phyloP scores from a whole-genome alignment of 2,888 invertebrate species.

The Patella caerulea region DNA sequence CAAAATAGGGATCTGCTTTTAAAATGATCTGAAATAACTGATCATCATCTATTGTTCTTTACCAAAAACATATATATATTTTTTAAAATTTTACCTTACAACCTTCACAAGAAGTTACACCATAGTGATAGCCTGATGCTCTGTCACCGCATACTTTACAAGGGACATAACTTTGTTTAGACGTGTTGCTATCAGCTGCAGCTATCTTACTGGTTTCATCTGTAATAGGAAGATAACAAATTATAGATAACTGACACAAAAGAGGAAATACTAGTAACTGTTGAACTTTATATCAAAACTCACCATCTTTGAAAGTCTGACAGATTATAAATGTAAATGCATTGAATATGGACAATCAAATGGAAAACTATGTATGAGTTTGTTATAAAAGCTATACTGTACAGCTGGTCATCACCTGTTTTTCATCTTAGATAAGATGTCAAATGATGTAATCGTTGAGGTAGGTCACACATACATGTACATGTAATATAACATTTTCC shows the following conservation, averaged over 20 bases:
- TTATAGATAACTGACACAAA: not conserved
- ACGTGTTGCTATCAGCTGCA: conserved; percentile 83
- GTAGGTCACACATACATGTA: no score
- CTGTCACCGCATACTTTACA: conserved; percentile 98
- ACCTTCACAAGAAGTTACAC: conserved; percentile 97
- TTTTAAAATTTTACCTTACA: conserved; percentile 87
- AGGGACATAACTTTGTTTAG: conserved; percentile 89
- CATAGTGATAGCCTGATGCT: conserved; percentile 96
- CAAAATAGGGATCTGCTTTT: not conserved
- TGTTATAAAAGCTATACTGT: no score
- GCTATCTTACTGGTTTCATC: conserved; percentile 58
- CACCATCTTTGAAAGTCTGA: no score
- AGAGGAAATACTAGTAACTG: no score
- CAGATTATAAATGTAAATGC: no score
- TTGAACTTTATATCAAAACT: no score
- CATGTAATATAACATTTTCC: no score
- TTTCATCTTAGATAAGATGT: no score
- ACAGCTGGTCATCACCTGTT: no score
- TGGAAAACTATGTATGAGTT: no score
- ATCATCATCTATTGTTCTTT: not conserved
- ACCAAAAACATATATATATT: not conserved
- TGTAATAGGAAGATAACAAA: conserved; percentile 31
- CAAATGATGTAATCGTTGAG: no score
- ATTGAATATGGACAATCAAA: no score
- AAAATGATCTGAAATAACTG: not conserved